These are phyloP conservation scores for Aythya baeri DNA, from an alignment of 2,113 vertebrate genomes.

Conservation along the genomic window DNA sequence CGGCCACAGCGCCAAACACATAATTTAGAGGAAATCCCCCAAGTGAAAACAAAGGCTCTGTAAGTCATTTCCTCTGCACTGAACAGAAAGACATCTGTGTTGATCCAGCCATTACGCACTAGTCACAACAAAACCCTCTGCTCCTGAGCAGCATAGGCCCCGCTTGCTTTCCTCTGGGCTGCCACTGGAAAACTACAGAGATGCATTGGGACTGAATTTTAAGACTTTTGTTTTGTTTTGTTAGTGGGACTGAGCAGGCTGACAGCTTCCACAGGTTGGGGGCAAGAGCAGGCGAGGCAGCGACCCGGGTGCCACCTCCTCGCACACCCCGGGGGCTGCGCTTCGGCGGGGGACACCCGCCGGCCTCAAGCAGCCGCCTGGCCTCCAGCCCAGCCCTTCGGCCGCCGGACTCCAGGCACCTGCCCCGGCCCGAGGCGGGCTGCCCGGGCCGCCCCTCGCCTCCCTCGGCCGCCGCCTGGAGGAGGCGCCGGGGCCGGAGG, in stretches of 20 bases:
- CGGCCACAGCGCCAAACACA: neutral
- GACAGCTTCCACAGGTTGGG: neutral
- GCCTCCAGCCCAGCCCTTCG: neutral
- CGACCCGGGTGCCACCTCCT: rapidly evolving
- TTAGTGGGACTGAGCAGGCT: neutral
- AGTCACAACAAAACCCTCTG: neutral
- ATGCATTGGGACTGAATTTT: neutral
- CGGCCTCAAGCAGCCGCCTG: neutral
- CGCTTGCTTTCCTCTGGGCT: neutral
- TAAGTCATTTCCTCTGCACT: constrained; percentile 37
- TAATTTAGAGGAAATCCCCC: constrained; percentile 30
- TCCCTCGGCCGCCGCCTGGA: too few species aligned
- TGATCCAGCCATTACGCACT: neutral
- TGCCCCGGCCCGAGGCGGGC: too few species aligned
- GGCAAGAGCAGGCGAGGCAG: neutral
- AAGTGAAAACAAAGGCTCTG: constrained; percentile 47
- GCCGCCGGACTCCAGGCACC: neutral
- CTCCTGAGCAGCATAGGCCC: neutral
- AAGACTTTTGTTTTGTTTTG: neutral
- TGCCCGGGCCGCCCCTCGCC: too few species aligned
- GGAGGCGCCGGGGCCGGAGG: too few species aligned
- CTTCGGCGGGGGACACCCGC: neutral
- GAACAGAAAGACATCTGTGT: constrained; percentile 52
- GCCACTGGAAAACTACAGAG: neutral
- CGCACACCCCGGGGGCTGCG: neutral